Evolutionary conservation across 1,140 invertebrate genomes (phyloP).

Genomic region (Achatina immaculata): DNA sequence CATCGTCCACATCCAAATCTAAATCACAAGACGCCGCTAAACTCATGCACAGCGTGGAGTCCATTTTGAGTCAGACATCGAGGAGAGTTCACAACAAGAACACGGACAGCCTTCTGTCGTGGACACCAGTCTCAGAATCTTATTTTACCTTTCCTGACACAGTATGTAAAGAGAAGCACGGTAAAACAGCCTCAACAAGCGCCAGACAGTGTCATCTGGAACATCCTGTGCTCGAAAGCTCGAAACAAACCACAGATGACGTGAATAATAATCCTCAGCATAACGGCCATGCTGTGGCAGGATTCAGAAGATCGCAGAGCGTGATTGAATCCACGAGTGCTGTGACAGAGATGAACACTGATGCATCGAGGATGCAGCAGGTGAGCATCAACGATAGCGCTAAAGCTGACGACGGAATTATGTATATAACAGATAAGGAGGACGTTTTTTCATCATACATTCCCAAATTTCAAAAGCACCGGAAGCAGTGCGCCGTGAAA

Average conservation of each 20-base stretch:
- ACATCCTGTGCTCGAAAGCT: background rate
- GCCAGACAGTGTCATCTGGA: constrained; percentile 22
- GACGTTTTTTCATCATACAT: constrained; percentile 23
- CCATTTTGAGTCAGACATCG: background rate
- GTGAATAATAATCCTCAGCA: background rate
- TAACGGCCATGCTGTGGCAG: background rate
- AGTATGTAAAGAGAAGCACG: background rate
- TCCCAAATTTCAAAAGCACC: constrained; percentile 30
- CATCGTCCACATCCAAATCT: background rate
- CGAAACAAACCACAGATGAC: background rate
- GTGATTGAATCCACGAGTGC: background rate
- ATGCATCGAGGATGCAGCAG: background rate
- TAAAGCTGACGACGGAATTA: background rate
- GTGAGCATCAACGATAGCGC: background rate
- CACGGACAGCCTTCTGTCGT: background rate
- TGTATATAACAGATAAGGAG: background rate
- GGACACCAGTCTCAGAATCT: background rate
- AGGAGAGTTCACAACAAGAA: background rate
- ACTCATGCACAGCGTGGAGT: constrained; percentile 9
- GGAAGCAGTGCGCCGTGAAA: constrained; percentile 6
- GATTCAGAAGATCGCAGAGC: background rate
- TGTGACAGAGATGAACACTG: background rate
- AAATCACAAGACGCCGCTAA: background rate
- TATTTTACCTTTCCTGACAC: background rate
- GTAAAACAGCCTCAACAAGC: constrained; percentile 25